phyloP scores from a whole-genome alignment of 2,797 vertebrate genomes.

The Chelmon rostratus region DNA sequence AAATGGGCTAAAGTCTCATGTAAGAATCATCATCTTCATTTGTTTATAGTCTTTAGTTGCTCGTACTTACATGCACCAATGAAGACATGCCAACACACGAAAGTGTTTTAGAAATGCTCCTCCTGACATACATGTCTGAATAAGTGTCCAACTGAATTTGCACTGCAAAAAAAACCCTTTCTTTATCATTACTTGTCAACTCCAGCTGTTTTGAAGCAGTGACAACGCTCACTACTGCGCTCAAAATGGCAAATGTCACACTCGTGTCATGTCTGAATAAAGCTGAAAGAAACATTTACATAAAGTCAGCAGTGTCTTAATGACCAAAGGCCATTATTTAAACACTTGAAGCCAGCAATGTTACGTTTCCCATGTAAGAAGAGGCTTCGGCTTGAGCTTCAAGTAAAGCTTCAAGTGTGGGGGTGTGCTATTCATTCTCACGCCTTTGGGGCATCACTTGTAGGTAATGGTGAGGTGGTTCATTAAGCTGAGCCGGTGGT shows the following conservation, averaged over 20 bases:
- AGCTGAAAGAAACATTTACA: not conserved
- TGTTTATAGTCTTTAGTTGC: not conserved
- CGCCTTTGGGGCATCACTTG: conserved; percentile 47
- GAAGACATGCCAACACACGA: not conserved
- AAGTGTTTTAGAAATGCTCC: not conserved
- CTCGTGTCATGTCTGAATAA: not conserved
- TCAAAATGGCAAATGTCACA: not conserved
- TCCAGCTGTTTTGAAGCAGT: not conserved
- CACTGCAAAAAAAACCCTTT: not conserved
- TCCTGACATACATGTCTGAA: not conserved
- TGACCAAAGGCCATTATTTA: not conserved
- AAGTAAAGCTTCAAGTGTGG: conserved; percentile 27
- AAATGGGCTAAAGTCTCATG: not conserved
- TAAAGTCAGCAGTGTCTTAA: not conserved
- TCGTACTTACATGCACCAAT: not conserved
- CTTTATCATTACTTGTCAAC: conserved; percentile 4
- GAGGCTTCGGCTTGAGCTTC: conserved; percentile 9
- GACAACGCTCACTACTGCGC: not conserved
- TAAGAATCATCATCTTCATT: not conserved
- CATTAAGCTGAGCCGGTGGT: conserved; percentile 67
- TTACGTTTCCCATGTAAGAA: not conserved
- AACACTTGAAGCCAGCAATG: not conserved
- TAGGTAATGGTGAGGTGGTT: conserved; percentile 60
- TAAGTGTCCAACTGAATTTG: not conserved
- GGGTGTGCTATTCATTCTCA: conserved; percentile 29